Evolutionary conservation across 2,113 vertebrate genomes (phyloP).

Genomic region (Puffinus mauretanicus): DNA sequence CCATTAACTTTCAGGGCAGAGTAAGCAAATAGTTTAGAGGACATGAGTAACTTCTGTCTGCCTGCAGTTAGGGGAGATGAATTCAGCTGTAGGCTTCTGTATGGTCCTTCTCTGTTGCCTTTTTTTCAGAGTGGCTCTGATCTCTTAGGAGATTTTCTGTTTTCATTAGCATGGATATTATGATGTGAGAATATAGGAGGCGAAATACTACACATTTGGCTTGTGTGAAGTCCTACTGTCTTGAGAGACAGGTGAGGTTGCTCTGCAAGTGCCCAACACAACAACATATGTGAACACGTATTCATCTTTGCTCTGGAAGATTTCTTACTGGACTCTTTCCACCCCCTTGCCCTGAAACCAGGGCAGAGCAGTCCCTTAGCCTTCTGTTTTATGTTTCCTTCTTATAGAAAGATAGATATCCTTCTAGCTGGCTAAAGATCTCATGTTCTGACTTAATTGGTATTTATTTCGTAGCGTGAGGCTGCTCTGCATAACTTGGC

Average conservation of each 20-base stretch:
- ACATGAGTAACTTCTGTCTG: neutral
- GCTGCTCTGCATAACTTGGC: neutral
- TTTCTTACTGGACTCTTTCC: neutral
- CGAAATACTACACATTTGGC: neutral
- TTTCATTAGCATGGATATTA: neutral
- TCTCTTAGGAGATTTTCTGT: neutral
- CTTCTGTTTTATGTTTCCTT: neutral
- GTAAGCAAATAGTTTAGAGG: neutral
- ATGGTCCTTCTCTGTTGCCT: neutral
- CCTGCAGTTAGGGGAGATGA: neutral
- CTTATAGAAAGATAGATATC: neutral
- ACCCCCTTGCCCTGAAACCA: fast-evolving
- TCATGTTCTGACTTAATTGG: neutral
- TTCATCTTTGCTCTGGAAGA: neutral
- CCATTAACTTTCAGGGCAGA: neutral
- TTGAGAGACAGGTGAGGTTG: neutral
- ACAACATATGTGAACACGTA: fast-evolving
- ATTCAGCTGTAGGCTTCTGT: neutral
- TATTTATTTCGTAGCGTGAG: neutral
- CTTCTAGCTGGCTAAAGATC: neutral
- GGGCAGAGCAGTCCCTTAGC: neutral
- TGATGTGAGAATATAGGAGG: neutral
- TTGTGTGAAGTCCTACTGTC: neutral
- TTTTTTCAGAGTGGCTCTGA: neutral
- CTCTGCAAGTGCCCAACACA: neutral